Conservation (phyloP, 2,888 invertebrate genomes). For the Phania funesta region DNA sequence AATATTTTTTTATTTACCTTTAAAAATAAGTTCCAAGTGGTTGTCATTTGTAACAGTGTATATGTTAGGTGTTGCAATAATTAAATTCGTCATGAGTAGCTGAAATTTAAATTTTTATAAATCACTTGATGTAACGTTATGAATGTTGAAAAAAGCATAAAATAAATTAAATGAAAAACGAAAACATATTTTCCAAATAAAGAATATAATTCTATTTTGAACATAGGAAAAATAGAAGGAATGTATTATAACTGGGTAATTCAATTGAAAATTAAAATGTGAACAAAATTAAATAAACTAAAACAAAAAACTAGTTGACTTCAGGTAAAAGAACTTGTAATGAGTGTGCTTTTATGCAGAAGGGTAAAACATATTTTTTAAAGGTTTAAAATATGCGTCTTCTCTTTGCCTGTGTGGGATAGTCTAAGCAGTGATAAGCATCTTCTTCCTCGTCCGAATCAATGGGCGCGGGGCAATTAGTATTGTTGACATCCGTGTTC, state of each 20-base stretch:
- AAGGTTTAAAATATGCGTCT: slow-evolving; percentile 62
- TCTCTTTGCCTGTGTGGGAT: slow-evolving; percentile 59
- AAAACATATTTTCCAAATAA: slow-evolving; percentile 36
- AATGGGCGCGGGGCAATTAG: not conserved
- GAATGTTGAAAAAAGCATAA: slow-evolving; percentile 2
- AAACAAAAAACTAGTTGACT: slow-evolving; percentile 20
- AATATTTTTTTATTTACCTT: slow-evolving; percentile 25
- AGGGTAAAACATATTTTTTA: not conserved
- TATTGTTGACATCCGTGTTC: slow-evolving; percentile 15
- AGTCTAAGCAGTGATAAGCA: slow-evolving; percentile 47
- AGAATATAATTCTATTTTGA: slow-evolving; percentile 43
- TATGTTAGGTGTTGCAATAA: not conserved
- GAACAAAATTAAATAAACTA: slow-evolving; percentile 30
- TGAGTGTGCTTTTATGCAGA: not conserved
- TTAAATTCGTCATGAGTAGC: slow-evolving; percentile 17
- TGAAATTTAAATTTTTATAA: slow-evolving; percentile 26
- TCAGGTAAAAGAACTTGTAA: slow-evolving; percentile 41
- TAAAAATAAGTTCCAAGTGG: not conserved
- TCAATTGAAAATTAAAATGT: slow-evolving; percentile 42
- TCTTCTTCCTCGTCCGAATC: slow-evolving; percentile 60
- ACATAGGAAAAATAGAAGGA: slow-evolving; percentile 17
- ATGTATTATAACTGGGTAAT: slow-evolving; percentile 27
- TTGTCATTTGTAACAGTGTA: not conserved
- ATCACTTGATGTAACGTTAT: slow-evolving; percentile 21
- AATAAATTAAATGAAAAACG: slow-evolving; percentile 12